A percentile compares a stretch with the other conserved stretches of the same genome.
Evolutionary conservation across 2,113 vertebrate genomes (phyloP).

Genomic region (Malurus elegans): DNA sequence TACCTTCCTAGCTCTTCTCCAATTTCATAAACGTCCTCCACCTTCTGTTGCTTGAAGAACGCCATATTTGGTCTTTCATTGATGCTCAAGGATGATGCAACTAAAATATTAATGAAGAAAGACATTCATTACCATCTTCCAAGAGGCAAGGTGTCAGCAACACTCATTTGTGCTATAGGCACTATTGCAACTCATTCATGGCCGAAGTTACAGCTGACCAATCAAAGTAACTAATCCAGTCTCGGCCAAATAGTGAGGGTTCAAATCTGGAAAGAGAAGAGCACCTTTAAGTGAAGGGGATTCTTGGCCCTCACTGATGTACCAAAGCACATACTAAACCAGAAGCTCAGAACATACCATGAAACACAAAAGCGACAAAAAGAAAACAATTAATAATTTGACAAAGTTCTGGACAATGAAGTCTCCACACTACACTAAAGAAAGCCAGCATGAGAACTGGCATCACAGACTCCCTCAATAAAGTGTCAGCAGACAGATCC

Average conservation of each 20-base stretch:
- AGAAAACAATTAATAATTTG: neutral
- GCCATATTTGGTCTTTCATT: conserved; percentile 89
- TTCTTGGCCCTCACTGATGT: neutral
- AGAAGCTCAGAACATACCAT: neutral
- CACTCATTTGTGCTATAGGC: neutral
- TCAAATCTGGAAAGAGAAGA: neutral
- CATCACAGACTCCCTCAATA: neutral
- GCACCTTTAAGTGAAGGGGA: neutral
- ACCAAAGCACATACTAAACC: neutral
- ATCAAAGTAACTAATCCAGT: neutral
- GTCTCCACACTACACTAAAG: neutral
- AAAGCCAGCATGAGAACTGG: neutral
- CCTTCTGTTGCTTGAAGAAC: conserved; percentile 91
- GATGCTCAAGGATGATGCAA: conserved; percentile 46
- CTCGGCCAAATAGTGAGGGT: neutral
- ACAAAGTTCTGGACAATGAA: neutral
- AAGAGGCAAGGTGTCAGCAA: neutral
- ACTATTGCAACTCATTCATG: neutral
- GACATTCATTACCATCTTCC: neutral
- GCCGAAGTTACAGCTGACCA: neutral
- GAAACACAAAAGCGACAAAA: neutral
- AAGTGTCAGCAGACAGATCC: neutral
- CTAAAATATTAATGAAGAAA: conserved; percentile 38
- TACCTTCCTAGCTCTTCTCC: conserved; percentile 91
- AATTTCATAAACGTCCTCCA: conserved; percentile 91